Evolutionary conservation across 2,113 vertebrate species (phyloP).

Genomic region (Phodopus roborovskii): DNA sequence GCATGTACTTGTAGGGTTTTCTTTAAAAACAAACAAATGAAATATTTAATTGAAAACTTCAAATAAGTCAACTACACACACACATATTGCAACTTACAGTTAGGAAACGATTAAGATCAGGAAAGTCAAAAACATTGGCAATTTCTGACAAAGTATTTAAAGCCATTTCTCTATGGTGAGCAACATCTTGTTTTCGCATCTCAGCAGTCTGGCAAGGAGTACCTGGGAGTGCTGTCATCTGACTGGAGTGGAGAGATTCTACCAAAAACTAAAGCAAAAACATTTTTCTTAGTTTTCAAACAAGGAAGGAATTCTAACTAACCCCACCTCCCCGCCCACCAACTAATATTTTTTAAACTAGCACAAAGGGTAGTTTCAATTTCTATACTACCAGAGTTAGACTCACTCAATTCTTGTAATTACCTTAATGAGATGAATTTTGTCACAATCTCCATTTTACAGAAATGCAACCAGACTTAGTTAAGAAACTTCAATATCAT

Average conservation of each 20-base stretch:
- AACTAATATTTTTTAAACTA: slow-evolving; percentile 31
- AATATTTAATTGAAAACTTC: slow-evolving; percentile 31
- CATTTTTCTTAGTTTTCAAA: slow-evolving; percentile 65
- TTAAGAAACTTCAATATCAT: slow-evolving; percentile 54
- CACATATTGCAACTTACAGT: slow-evolving; percentile 87
- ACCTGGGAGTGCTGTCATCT: slow-evolving; percentile 88
- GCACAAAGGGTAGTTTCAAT: background rate
- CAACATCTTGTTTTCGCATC: slow-evolving; percentile 89
- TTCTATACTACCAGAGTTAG: background rate
- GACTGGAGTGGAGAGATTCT: slow-evolving; percentile 96
- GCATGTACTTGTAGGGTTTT: background rate
- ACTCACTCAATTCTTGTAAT: slow-evolving; percentile 19
- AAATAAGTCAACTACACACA: slow-evolving; percentile 10
- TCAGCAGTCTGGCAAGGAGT: slow-evolving; percentile 90
- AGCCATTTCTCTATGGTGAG: slow-evolving; percentile 93
- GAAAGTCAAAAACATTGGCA: slow-evolving; percentile 98
- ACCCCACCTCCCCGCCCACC: background rate
- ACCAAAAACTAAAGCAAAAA: slow-evolving; percentile 92
- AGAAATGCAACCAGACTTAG: background rate
- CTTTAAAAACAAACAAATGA: slow-evolving; percentile 43
- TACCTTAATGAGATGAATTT: slow-evolving; percentile 15
- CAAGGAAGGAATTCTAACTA: slow-evolving; percentile 29
- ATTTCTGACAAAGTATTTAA: slow-evolving; percentile 96
- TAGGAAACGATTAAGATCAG: slow-evolving; percentile 97
- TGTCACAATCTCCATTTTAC: background rate